Evolutionary conservation across 2,888 invertebrate species (phyloP), one percentile per base, ranked within the genome.

Genomic region (Plusia festucae): DNA sequence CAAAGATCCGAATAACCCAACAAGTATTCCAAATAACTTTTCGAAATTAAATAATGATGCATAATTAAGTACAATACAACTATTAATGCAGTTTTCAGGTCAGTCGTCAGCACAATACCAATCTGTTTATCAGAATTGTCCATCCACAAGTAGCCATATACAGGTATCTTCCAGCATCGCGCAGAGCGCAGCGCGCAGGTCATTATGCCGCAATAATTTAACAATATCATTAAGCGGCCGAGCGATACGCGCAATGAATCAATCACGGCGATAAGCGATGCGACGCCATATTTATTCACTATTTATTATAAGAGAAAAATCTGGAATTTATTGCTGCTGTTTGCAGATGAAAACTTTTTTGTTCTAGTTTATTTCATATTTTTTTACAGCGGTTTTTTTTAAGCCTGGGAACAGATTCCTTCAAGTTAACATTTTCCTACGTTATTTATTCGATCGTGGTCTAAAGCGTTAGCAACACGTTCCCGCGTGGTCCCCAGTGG

Each of bases 201-300:
- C 30, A 73, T 65, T 74, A 60, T 55, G 62, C 40, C 5, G 51
- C 61, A 70, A 75, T 75, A 69, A 62, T 74, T 74, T 54, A 57
- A 56, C 49, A 49, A 46, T 53, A 30, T 52, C 60, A 74, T 52
- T 58, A 60, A 61, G 58, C 46, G 46, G 7, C 60, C 53, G 27
- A 32, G 63, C 44, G 65, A 57, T 46, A 51, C 53, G 24, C n/a
- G 59, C 68, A 52, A 77, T 76, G 63, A 77, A 77, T 77, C 77
- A 77, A 73, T 76, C 69, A 66, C 61, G 53, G 61, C 67, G 73
- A 68, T 59, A 60, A 70, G 61, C 65, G 60, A 44, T 71, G 73
- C 73, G 52, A 18, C 46, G 51, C 60, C 58, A 64, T 56, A 71
- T 55, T 74, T 55, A 52, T 70, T 46, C 32, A 52, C 53, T 65